Base-by-base conservation (phyloP, 1,140 invertebrate species). In the Ctenoplectra terminalis region DNA sequence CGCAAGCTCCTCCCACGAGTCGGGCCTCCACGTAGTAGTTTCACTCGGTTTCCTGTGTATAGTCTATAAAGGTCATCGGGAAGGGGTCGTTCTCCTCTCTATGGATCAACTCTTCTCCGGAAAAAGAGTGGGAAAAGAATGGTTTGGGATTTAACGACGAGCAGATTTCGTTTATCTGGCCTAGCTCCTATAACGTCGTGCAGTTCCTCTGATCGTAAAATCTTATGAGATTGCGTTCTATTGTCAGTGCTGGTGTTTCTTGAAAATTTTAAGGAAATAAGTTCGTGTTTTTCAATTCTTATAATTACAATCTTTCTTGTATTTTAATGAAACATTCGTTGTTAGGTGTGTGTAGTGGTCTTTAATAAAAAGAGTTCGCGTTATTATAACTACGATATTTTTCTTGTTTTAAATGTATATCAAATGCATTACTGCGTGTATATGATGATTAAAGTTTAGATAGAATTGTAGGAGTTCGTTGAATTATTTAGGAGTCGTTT, bases 61-160 rank as follows among this genome's bases (percentile, higher is more conserved):
- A 23, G 15, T 52, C 50, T 54, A 31, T 29, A 73, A 73, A 77
- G 58, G 56, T 81, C 77, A 85, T 54, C n/a, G 26, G 17, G 34
- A 66, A 71, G 56, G 2, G 75, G 50, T 71, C 77, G 46, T 85
- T 75, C 29, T 50, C 34, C 72, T 71, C 58, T n/a, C 7, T n/a
- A 13, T 20, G 20, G 74, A 60, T 58, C 40, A 26, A 17, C n/a
- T 72, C n/a, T 11, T 4, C 7, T 58, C 20, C 6, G 9, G 6
- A 11, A 31, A 40, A 46, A n/a, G 11, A 15, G 8, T 9, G 11
- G 15, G 23, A 29, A 56, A 54, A 58, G 26, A 15, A 43, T 13
- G 31, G 34, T 29, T 8, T 1, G 29, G 43, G 20, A 56, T 58
- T 46, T 48, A 48, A 72, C 40, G n/a, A 48, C 69, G 26, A 2